A percentile compares a stretch with the other conserved stretches of the same genome.
Conservation (phyloP, 2,113 vertebrate species). For the Scophthalmus maximus region DNA sequence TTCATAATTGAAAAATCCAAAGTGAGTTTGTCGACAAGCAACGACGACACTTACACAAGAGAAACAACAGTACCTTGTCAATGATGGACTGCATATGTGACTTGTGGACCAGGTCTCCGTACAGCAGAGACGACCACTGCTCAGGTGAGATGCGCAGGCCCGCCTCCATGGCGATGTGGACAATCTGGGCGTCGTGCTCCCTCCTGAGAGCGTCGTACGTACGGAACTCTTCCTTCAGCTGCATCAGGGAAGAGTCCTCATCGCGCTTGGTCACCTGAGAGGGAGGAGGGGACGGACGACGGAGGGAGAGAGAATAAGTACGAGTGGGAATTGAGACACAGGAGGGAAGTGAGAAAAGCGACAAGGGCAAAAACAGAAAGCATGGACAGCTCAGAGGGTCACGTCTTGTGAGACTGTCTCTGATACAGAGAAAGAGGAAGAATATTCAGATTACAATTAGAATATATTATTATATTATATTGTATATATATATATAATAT, state of each 20-base stretch:
- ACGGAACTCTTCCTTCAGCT: constrained; percentile 96
- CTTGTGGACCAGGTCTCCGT: constrained; percentile 97
- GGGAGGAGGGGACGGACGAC: neutral
- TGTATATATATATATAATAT: too few species aligned
- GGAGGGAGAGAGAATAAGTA: neutral
- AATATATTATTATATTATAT: too few species aligned
- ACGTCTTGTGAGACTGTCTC: too few species aligned
- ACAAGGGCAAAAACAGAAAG: too few species aligned
- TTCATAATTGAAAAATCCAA: neutral
- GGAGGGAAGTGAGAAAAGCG: too few species aligned
- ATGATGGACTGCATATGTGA: constrained; percentile 99
- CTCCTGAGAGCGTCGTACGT: constrained; percentile 94
- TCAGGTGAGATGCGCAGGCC: constrained; percentile 97
- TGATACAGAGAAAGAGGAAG: too few species aligned
- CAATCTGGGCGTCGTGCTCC: constrained; percentile 96
- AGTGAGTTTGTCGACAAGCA: neutral
- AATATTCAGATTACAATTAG: too few species aligned
- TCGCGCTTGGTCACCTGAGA: constrained; percentile 96
- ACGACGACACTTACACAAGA: neutral
- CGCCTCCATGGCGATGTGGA: constrained; percentile 98
- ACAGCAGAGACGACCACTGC: constrained; percentile 97
- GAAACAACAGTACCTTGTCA: constrained; percentile 87
- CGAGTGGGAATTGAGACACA: too few species aligned
- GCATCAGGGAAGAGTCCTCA: constrained; percentile 98
- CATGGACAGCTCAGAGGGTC: too few species aligned